Percentiles rank a stretch among this genome's conserved stretches.
These are phyloP conservation scores for Aphaenogaster rudis DNA, from an alignment of 1,140 invertebrate genomes.

Conservation along the genomic window DNA sequence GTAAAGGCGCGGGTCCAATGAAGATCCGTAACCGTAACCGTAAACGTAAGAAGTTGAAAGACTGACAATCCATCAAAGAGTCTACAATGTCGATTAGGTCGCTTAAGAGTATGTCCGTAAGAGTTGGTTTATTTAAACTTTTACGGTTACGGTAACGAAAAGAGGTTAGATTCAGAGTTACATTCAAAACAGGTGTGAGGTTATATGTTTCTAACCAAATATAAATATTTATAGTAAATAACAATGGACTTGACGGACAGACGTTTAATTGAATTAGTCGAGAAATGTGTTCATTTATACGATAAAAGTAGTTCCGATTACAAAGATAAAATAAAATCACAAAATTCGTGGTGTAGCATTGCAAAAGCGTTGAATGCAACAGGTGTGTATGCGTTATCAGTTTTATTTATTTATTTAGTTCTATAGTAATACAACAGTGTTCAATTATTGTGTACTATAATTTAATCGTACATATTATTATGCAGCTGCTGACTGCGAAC, in stretches of 20 bases:
- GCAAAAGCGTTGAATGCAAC: background rate
- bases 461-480: background rate
- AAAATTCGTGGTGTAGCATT: constrained; percentile 7
- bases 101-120: background rate
- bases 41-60: background rate
- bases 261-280: background rate
- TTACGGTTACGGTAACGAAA: background rate
- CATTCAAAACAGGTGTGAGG: background rate
- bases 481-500: background rate
- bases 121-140: background rate
- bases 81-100: too few relatives aligned
- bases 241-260: background rate
- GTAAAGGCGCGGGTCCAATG: background rate
- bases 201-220: background rate
- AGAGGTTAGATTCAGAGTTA: background rate
- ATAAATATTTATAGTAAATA: background rate
- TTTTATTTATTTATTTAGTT: constrained; percentile 22
- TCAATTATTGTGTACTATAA: too few relatives aligned
- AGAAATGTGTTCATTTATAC: background rate
- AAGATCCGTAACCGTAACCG: background rate
- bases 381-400: background rate
- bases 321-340: background rate
- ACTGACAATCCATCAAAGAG: too few relatives aligned
- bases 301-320: background rate
- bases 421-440: too few relatives aligned